phyloP scores from a whole-genome alignment of 2,797 vertebrate species.

The Periophthalmus magnuspinnatus region DNA sequence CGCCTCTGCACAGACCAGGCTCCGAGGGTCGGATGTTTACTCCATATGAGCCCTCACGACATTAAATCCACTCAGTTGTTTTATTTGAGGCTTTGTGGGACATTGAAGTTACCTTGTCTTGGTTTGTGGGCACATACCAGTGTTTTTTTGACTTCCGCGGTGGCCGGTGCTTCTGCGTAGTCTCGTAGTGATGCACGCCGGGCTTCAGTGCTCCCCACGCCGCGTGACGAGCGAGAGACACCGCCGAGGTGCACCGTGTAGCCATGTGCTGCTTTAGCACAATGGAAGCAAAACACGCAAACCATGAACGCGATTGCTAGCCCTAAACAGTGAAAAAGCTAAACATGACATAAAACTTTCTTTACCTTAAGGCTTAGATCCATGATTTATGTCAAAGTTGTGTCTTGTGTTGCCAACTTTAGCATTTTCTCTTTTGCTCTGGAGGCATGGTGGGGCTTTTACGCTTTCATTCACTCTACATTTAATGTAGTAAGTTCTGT shows the following conservation, averaged over 20 bases:
- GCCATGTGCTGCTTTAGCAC: constrained; percentile 20
- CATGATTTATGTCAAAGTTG: constrained; percentile 59
- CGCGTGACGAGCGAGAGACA: constrained; percentile 70
- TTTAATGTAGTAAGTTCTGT: neutral
- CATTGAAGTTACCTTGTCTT: neutral
- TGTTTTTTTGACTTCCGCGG: constrained; percentile 38
- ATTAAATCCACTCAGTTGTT: neutral
- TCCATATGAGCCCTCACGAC: neutral
- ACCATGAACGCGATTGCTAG: constrained; percentile 7
- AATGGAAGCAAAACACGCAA: constrained; percentile 7
- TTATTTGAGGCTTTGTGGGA: rapidly evolving
- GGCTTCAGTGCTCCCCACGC: constrained; percentile 63
- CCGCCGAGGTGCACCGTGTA: constrained; percentile 55
- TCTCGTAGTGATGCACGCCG: constrained; percentile 78
- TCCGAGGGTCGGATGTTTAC: constrained; percentile 2
- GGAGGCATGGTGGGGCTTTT: neutral
- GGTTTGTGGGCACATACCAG: neutral
- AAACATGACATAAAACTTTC: constrained; percentile 20
- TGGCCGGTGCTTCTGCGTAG: constrained; percentile 79
- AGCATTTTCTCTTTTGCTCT: neutral
- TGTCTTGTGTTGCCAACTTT: constrained; percentile 2
- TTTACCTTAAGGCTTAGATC: constrained; percentile 35
- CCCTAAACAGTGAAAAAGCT: neutral
- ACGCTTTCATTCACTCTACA: neutral
- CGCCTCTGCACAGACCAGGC: too few relatives aligned